Evolutionary conservation across 1,140 invertebrate species (phyloP), one percentile per base, ranked within the genome.

Genomic region (Schlechtendalia chinensis): DNA sequence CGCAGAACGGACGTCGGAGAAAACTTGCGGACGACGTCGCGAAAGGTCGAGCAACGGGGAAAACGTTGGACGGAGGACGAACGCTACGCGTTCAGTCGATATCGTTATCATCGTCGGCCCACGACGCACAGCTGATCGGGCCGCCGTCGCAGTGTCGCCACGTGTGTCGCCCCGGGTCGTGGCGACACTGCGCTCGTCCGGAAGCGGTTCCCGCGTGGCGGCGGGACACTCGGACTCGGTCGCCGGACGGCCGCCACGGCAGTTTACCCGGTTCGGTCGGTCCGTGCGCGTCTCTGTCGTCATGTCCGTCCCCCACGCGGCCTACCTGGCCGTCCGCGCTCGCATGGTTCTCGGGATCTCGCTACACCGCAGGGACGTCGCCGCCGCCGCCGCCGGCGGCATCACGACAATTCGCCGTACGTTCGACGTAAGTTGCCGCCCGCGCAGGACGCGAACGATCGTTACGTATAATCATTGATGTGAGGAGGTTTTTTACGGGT

Each of bases 371-470:
- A 24, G 58, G 17, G 53, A 79, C 45, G 39, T 72, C 16, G 29
- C 69, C 2, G 24, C 10, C 32, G 24, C 10, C 32, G 32, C 32
- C 3, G 32, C 32, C 8, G 67, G 22, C 8, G 75, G 27, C n/a
- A 58, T 77, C 32, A 47, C 75, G 5, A 79, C 14, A 50, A 47
- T 79, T 4, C 47, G 75, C 56, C 56, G 45, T 22, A 79, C 75
- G 6, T 79, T 50, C 4, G 75, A 59, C 32, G 75, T 79, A 61
- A 79, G 75, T 79, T n/a, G n/a, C n/a, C n/a, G n/a, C n/a, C n/a
- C n/a, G 56, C 27, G 32, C 8, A 8, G 32, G 32, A 39, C n/a
- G n/a, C n/a, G n/a, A n/a, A n/a, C n/a, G n/a, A n/a, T n/a, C n/a
- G n/a, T n/a, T n/a, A n/a, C n/a, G n/a, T n/a, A n/a, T n/a, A n/a